Conservation (phyloP, 2,797 vertebrate genomes). For the Anguilla megastoma region DNA sequence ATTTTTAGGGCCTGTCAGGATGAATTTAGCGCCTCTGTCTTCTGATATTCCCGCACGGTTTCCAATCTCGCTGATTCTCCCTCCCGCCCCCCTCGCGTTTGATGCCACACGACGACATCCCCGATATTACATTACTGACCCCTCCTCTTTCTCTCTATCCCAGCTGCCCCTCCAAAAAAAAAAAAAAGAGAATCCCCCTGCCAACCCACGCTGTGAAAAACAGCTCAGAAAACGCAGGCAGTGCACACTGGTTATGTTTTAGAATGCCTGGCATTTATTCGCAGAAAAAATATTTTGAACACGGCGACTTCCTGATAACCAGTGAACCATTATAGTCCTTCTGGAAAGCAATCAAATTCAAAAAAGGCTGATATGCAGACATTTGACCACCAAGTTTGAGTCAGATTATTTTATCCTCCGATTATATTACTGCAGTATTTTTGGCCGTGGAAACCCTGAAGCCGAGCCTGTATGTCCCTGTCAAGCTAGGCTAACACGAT, state of each 20-base stretch:
- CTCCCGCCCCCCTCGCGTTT: slow-evolving; percentile 20
- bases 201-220: slow-evolving; percentile 51
- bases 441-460: neutral
- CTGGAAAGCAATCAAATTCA: neutral
- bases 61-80: slow-evolving; percentile 21
- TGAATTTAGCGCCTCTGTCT: slow-evolving; percentile 34
- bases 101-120: slow-evolving; percentile 60
- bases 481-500: neutral
- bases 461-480: neutral
- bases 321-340: slow-evolving; percentile 63
- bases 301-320: slow-evolving; percentile 65
- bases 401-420: neutral
- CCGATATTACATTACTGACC: slow-evolving; percentile 56
- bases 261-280: slow-evolving; percentile 37
- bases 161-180: slow-evolving; percentile 19
- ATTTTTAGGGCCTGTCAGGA: no score
- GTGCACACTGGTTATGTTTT: slow-evolving; percentile 26
- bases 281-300: slow-evolving; percentile 40
- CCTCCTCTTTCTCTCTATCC: slow-evolving; percentile 45
- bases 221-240: slow-evolving; percentile 47
- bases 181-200: neutral
- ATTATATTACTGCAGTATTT: neutral
- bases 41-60: slow-evolving; percentile 47
- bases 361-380: neutral
- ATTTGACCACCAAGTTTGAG: neutral